Evolutionary conservation across 1,140 invertebrate species (phyloP), one percentile per base, ranked within the genome.

Genomic region (Heliothis virescens): DNA sequence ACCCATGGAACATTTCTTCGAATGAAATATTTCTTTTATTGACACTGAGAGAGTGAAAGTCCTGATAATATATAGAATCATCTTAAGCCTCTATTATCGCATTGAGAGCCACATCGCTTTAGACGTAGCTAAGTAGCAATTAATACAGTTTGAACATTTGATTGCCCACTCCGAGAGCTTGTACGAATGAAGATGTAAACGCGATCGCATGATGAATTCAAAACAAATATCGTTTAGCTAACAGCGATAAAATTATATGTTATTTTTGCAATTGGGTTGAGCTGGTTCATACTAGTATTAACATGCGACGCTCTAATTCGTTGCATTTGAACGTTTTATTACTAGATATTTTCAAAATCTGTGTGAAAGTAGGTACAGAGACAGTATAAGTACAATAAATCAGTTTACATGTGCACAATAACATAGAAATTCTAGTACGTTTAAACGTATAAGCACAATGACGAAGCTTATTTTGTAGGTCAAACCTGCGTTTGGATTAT

Each of bases 401-500:
- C 34, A 41, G 34, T 41, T 41, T 41, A 41, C 34, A 41, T 41
- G 34, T 41, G 9, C 34, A 41, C 34, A 41, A 41, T 41, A 41
- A 41, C 34, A 41, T 76, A n/a, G 12, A 76, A 13, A 53, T 13
- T 5, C 59, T 26, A 63, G 21, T 48, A 48, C 21, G 18, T 63
- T 21, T 50, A 47, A 50, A 48, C 34, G 9, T 59, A 50, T 53
- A 53, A 53, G 52, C 52, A n/a, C 11, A 55, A 73, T 71, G 13
- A 47, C 41, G 55, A 63, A 9, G 16, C n/a, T 80, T 77, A 55
- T 80, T 71, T 69, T 79, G 83, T 83, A 94, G 93, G 93, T 74
- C 87, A 92, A 79, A 90, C 90, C 9, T 92, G 91, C 76, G 92
- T 94, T 2, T 94, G 89, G 90, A 91, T 91, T 78, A 94, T 93